Evolutionary conservation across 2,888 invertebrate species (phyloP), one percentile per base, ranked within the genome.

Genomic region (Zaprionus lineosus): DNA sequence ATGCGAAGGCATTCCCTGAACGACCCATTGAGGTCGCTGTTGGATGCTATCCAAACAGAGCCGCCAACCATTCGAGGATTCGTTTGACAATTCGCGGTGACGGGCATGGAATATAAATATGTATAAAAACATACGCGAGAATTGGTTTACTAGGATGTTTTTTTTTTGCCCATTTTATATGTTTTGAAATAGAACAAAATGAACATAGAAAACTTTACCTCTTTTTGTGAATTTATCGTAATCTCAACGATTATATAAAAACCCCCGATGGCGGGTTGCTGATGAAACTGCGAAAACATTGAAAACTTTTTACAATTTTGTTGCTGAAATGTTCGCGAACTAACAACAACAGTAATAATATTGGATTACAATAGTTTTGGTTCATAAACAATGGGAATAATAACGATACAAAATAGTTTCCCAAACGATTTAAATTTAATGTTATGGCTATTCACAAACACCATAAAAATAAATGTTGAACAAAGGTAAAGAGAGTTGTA

Each of bases 41-140:
- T 12, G 11, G 5, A 3, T 11, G 7, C 12, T 12, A 28, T 34
- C 18, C 26, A 37, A 7, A 2, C 26, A 26, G 47, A 28, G n/a
- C n/a, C n/a, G n/a, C n/a, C n/a, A 48, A 24, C 26, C 34, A 33
- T 53, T 24, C 33, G 18, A 19, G 34, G 40, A 37, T 11, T 41
- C 51, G 21, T 37, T 44, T 55, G 60, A 28, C 58, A 74, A 47
- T 44, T 28, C 39, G 14, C 37, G 37, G 24, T 48, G 18, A 5
- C 34, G 71, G 67, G 67, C 60, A 60, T 60, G 71, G 56, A 67
- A 74, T 73, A 70, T n/a, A 70, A 70, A 75, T 73, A 79, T 78
- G 79, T 67, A 58, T 46, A 53, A 48, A 52, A 78, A 56, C 75
- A 57, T 59, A 57, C 40, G 43, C 68, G 36, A 44, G 48, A 48